These are phyloP conservation scores for Rhodinocichla rosea DNA, from an alignment of 2,113 vertebrate genomes.

Conservation along the genomic window DNA sequence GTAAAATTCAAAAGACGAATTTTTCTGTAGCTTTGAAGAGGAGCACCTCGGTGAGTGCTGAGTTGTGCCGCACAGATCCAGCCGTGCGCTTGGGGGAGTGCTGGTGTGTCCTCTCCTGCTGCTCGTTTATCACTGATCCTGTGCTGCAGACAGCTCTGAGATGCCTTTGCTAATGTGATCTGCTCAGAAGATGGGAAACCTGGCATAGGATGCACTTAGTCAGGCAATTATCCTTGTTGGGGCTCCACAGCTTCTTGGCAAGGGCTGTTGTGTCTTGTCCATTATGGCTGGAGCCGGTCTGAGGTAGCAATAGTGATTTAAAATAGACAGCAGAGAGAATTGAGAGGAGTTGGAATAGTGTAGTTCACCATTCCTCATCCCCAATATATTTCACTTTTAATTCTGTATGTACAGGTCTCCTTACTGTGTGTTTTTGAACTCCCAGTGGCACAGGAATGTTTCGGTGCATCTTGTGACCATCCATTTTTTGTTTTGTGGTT, in stretches of 20 bases:
- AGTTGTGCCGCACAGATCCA: neutral
- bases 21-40: neutral
- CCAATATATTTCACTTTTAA: slow-evolving; percentile 35
- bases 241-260: slow-evolving; percentile 7
- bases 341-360: neutral
- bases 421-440: neutral
- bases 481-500: slow-evolving; percentile 12
- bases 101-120: neutral
- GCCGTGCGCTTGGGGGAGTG: accelerated
- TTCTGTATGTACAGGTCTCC: neutral
- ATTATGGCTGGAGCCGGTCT: neutral
- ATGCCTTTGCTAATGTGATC: neutral
- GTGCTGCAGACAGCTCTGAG: neutral
- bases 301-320: neutral
- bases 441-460: neutral
- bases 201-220: neutral
- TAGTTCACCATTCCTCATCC: neutral
- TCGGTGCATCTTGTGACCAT: neutral
- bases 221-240: slow-evolving; percentile 2
- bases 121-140: neutral
- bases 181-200: neutral
- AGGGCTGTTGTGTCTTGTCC: neutral
- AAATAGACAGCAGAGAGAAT: neutral
- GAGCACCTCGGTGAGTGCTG: accelerated
- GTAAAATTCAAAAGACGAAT: neutral